Percentiles rank a stretch among this genome's conserved stretches.
Evolutionary conservation across 2,888 invertebrate species (phyloP).

Genomic region (Dasypolia templi): DNA sequence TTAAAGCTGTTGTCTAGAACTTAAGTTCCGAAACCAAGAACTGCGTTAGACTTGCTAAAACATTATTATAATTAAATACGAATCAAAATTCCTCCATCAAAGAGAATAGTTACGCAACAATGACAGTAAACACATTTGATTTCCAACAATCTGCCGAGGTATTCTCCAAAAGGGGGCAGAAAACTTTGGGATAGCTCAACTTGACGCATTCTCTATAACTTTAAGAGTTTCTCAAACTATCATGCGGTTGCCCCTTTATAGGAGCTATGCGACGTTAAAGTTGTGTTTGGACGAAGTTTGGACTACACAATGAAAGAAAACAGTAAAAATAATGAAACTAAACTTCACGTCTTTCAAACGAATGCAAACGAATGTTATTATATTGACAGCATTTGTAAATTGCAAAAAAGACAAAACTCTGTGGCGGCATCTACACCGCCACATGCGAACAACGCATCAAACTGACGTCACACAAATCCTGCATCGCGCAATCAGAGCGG

Average conservation of each 20-base stretch:
- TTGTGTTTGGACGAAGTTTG: slow-evolving; percentile 34
- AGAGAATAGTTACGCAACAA: slow-evolving; percentile 65
- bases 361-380: too few species aligned
- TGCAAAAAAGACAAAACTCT: too few species aligned
- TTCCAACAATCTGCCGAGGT: slow-evolving; percentile 62
- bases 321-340: slow-evolving; percentile 4
- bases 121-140: slow-evolving; percentile 66
- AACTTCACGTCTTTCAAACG: not conserved
- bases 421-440: too few species aligned
- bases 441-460: too few species aligned
- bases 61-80: slow-evolving; percentile 36
- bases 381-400: too few species aligned
- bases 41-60: not conserved
- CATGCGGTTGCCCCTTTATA: slow-evolving; percentile 66
- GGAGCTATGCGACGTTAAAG: slow-evolving; percentile 56
- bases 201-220: slow-evolving; percentile 65
- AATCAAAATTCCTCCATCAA: slow-evolving; percentile 60
- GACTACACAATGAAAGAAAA: slow-evolving; percentile 12
- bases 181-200: slow-evolving; percentile 71
- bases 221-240: slow-evolving; percentile 68
- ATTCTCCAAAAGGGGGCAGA: slow-evolving; percentile 64
- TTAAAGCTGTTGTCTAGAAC: slow-evolving; percentile 1
- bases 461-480: too few species aligned
- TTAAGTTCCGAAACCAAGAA: not conserved
- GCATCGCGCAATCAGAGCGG: too few species aligned